A percentile compares a stretch with the other conserved stretches of the same genome.
These are phyloP conservation scores for Camponotus pennsylvanicus DNA, from an alignment of 1,140 invertebrate genomes.

Conservation along the genomic window DNA sequence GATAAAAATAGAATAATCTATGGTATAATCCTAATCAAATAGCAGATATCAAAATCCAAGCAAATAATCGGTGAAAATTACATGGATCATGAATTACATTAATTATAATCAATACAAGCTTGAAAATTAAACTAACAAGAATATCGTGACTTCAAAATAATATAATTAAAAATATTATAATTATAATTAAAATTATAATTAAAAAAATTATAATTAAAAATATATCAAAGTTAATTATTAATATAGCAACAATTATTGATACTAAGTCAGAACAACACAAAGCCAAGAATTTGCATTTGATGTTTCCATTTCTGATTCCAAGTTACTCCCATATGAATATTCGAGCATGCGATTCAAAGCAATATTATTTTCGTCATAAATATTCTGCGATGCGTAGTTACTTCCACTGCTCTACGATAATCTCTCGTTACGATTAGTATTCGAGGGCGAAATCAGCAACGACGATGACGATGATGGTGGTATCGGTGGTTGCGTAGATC, in stretches of 20 bases:
- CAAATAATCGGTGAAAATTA: too few species aligned
- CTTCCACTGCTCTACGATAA: constrained; percentile 14
- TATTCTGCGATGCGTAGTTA: constrained; percentile 22
- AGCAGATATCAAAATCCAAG: too few species aligned
- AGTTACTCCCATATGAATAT: constrained; percentile 23
- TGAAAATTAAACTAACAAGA: constrained; percentile 1
- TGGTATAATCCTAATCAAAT: not conserved
- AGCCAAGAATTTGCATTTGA: not conserved
- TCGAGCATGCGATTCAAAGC: not conserved
- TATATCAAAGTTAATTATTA: not conserved
- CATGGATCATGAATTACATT: too few species aligned
- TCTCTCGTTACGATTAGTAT: constrained; percentile 51
- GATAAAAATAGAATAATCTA: too few species aligned
- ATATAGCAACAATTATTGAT: too few species aligned
- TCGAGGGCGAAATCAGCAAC: not conserved
- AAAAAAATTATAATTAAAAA: constrained; percentile 1
- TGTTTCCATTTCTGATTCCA: not conserved
- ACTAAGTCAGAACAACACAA: not conserved
- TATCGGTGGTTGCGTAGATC: constrained; percentile 71
- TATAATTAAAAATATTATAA: not conserved
- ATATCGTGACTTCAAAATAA: not conserved
- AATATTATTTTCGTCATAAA: constrained; percentile 32
- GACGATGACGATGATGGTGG: constrained; percentile 11
- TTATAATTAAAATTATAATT: constrained; percentile 5
- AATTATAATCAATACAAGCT: not conserved